Evolutionary conservation across 2,888 invertebrate species (phyloP).

Genomic region (Brenthis hecate): DNA sequence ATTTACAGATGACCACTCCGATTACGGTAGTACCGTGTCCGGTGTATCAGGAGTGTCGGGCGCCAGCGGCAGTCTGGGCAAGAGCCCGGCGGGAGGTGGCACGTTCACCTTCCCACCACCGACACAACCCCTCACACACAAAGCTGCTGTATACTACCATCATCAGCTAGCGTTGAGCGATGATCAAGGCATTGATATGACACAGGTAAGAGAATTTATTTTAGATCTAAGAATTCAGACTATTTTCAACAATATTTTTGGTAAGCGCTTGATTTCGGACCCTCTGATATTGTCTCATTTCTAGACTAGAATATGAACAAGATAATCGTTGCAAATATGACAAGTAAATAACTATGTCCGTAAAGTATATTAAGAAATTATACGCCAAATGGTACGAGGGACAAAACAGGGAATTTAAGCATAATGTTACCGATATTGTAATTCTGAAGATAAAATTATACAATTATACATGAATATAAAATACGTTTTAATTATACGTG

Average conservation of each 20-base stretch:
- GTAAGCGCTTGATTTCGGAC: not conserved
- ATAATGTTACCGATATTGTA: no score
- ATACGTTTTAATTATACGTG: no score
- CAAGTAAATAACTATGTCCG: no score
- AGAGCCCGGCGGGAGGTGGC: conserved; percentile 84
- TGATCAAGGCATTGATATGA: conserved; percentile 94
- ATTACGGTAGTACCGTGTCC: conserved; percentile 85
- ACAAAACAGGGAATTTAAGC: no score
- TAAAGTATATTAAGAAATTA: no score
- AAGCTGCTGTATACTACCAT: conserved; percentile 90
- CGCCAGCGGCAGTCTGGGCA: conserved; percentile 83
- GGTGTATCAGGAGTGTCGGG: conserved; percentile 81
- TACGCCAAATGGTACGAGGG: no score
- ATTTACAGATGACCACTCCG: conserved; percentile 85
- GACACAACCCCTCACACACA: conserved; percentile 87
- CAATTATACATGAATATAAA: no score
- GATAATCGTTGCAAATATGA: no score
- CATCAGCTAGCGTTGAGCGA: conserved; percentile 92
- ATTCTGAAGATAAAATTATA: no score
- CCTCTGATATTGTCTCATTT: no score
- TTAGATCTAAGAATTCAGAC: not conserved
- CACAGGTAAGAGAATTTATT: conserved; percentile 80
- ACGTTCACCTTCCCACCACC: conserved; percentile 90
- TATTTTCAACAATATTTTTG: no score
- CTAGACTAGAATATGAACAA: no score